A percentile compares a stretch with the other conserved stretches of the same genome.
These are phyloP conservation scores for Ceratotherium simum DNA, from an alignment of 2,113 vertebrate species.

Conservation along the genomic window DNA sequence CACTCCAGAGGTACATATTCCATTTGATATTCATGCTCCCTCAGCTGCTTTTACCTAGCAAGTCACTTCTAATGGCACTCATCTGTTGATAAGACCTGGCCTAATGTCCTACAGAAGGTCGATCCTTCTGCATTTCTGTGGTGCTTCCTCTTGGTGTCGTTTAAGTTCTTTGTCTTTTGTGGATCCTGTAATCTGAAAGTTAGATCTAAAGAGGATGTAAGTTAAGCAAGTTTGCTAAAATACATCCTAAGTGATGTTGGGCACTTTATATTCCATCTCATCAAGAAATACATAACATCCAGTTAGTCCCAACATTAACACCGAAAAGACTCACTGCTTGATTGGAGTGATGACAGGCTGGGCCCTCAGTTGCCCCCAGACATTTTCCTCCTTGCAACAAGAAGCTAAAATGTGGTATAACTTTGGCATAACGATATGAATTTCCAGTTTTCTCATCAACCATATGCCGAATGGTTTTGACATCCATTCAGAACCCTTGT, in stretches of 20 bases:
- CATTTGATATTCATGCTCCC: neutral
- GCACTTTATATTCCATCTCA: neutral
- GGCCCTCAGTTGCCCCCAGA: neutral
- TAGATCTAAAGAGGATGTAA: neutral
- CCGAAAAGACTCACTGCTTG: neutral
- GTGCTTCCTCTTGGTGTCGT: neutral
- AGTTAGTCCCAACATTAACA: neutral
- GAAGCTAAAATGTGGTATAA: neutral
- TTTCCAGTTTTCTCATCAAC: neutral
- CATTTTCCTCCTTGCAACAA: neutral
- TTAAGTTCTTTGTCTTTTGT: neutral
- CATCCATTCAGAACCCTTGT: neutral
- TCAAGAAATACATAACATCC: neutral
- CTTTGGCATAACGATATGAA: neutral
- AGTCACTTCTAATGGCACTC: neutral
- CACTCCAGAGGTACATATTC: neutral
- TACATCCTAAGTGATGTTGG: neutral
- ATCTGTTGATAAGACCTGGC: neutral
- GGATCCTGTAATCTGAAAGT: neutral
- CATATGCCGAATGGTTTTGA: neutral
- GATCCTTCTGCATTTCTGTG: neutral
- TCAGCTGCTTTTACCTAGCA: neutral
- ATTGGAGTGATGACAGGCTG: neutral
- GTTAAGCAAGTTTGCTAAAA: neutral
- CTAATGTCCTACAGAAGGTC: neutral